These are phyloP conservation scores for Microctenopoma stevenorrisi DNA, from an alignment of 2,797 vertebrate genomes.

Conservation along the genomic window DNA sequence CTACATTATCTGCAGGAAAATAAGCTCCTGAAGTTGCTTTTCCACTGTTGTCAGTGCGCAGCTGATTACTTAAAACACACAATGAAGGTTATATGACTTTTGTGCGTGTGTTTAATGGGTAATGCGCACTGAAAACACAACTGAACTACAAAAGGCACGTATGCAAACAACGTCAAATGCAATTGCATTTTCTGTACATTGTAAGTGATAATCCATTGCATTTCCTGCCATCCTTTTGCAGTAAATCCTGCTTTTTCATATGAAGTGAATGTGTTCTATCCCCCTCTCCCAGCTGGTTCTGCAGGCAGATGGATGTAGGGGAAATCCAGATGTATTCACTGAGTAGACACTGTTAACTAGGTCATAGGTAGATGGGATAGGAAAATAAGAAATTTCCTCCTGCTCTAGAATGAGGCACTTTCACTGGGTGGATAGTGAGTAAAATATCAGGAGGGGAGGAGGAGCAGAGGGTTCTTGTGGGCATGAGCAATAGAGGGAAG, in stretches of 20 bases:
- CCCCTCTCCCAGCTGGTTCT: slow-evolving; percentile 23
- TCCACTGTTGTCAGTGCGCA: slow-evolving; percentile 50
- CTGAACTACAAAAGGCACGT: slow-evolving; percentile 22
- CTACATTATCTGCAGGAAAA: slow-evolving; percentile 55
- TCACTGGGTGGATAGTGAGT: slow-evolving; percentile 53
- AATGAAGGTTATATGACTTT: slow-evolving; percentile 55
- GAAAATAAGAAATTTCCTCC: slow-evolving; percentile 44
- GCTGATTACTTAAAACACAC: slow-evolving; percentile 55
- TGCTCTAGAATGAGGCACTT: slow-evolving; percentile 58
- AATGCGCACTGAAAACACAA: slow-evolving; percentile 20
- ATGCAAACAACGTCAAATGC: slow-evolving; percentile 22
- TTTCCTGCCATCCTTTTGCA: slow-evolving; percentile 44
- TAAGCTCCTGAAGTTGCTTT: slow-evolving; percentile 48
- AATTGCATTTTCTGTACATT: slow-evolving; percentile 26
- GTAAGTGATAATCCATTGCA: slow-evolving; percentile 39
- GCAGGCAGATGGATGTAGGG: slow-evolving; percentile 56
- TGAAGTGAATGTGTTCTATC: slow-evolving; percentile 45
- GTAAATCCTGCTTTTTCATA: slow-evolving; percentile 34
- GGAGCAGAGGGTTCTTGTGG: slow-evolving; percentile 53
- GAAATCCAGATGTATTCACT: slow-evolving; percentile 50
- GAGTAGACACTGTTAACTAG: slow-evolving; percentile 42
- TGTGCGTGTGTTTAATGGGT: slow-evolving; percentile 45
- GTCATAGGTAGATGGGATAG: slow-evolving; percentile 56
- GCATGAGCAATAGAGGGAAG: slow-evolving; percentile 63
- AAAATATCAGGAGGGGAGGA: slow-evolving; percentile 52